phyloP scores from a whole-genome alignment of 2,888 invertebrate species.

The Acanthosepion lycidas region DNA sequence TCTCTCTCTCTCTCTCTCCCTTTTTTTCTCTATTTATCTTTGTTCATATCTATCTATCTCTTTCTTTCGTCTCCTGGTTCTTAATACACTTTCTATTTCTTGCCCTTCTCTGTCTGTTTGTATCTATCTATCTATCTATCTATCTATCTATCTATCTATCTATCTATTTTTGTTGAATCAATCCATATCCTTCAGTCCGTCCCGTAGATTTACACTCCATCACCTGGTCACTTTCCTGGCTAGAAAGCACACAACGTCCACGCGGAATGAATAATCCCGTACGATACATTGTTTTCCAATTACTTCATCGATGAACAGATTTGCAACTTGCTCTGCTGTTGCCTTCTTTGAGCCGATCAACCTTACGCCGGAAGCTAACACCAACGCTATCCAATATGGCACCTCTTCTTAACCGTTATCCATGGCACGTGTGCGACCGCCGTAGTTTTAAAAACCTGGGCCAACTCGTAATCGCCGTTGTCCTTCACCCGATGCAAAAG shows the following conservation, averaged over 20 bases:
- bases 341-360: neutral
- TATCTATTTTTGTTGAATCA: too few relatives aligned
- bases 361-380: conserved; percentile 35
- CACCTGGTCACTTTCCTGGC: neutral
- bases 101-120: too few relatives aligned
- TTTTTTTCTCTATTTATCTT: too few relatives aligned
- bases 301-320: too few relatives aligned
- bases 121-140: too few relatives aligned
- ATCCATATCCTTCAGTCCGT: too few relatives aligned
- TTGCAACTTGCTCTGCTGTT: neutral
- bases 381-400: conserved; percentile 15
- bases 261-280: neutral
- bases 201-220: too few relatives aligned
- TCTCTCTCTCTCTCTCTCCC: too few relatives aligned
- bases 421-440: neutral
- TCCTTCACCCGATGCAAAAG: neutral
- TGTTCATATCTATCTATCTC: too few relatives aligned
- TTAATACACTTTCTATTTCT: too few relatives aligned
- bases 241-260: neutral
- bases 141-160: too few relatives aligned
- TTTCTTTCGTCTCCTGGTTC: too few relatives aligned
- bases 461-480: neutral
- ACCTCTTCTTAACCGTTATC: neutral
- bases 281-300: neutral
- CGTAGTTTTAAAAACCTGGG: neutral